Base-by-base conservation (phyloP, 2,888 invertebrate genomes). In the Phanerotoma sp. region DNA sequence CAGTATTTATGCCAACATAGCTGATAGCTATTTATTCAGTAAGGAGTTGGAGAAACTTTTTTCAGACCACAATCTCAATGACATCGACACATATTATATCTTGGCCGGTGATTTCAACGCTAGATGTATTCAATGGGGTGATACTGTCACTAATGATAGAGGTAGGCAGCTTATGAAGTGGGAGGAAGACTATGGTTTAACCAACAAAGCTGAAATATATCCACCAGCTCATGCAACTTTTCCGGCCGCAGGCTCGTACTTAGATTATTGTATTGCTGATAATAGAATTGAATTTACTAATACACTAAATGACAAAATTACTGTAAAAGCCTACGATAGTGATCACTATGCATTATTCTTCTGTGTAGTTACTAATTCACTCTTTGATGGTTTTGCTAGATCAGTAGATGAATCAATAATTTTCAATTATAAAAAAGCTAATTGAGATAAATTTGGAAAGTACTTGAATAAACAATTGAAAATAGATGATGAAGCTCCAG, bases 401-500 rank as follows among this genome's bases (percentile, higher is more conserved):
- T 30, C 30, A n/a, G n/a, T n/a, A n/a, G n/a, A n/a, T n/a, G n/a
- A n/a, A 6, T 5, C 15, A 18, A 7, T 7, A 44, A 22, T 9
- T 15, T 40, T 16, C n/a, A 21, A 42, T 10, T 53, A 40, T 28
- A 53, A 40, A 21, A 47, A 38, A 20, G 32, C 46, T 6, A 53
- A 53, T 6, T 53, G 53, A 38, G 25, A 11, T n/a, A 40, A 53
- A 47, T 46, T 51, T 22, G 21, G 15, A 7, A 37, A 38, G 38
- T 1, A 53, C n/a, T 3, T 47, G 13, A 3, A 10, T 10, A n/a
- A 40, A 11, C 6, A 10, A 11, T 13, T 13, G 0, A 40, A 35
- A 1, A 11, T 11, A 10, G 25, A 28, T 5, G 10, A 9, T 1
- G 4, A 21, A 20, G 22, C 30, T 1, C 35, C 46, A 3, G 7